A percentile compares a stretch with the other conserved stretches of the same genome.
phyloP scores from a whole-genome alignment of 2,113 vertebrate species.

The Bos javanicus region DNA sequence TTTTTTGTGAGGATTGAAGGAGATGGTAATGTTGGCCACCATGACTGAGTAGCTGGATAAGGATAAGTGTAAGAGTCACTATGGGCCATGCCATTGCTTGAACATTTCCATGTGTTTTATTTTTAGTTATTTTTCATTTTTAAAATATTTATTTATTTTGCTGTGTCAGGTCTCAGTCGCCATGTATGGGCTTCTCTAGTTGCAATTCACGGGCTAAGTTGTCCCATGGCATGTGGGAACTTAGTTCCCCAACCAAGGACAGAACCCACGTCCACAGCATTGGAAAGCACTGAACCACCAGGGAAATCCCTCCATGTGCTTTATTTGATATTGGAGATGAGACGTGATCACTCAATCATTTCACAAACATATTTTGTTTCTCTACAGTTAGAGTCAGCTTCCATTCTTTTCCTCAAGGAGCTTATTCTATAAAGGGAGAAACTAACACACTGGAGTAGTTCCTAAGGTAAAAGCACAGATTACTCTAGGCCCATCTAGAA shows the following conservation, averaged over 20 bases:
- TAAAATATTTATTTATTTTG: background rate
- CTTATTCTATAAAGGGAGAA: background rate
- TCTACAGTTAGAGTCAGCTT: background rate
- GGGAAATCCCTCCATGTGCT: background rate
- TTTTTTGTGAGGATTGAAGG: background rate
- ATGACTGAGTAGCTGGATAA: background rate
- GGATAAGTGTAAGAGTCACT: background rate
- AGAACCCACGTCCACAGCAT: background rate
- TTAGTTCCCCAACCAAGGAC: background rate
- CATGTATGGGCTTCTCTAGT: background rate
- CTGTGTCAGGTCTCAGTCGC: background rate
- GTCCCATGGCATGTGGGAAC: background rate
- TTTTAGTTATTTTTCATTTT: background rate
- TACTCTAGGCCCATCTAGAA: background rate
- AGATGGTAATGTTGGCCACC: background rate
- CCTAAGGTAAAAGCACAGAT: background rate
- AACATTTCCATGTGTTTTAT: background rate
- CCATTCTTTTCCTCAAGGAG: background rate
- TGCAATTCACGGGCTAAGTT: background rate
- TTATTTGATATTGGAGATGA: background rate
- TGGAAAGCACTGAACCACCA: background rate
- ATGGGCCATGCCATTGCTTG: fast-evolving
- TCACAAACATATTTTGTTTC: background rate
- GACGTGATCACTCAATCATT: background rate
- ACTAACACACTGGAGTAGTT: background rate